These are phyloP conservation scores for Exaiptasia diaphana DNA, from an alignment of 64 coral and sea anemone species.

Conservation along the genomic window DNA sequence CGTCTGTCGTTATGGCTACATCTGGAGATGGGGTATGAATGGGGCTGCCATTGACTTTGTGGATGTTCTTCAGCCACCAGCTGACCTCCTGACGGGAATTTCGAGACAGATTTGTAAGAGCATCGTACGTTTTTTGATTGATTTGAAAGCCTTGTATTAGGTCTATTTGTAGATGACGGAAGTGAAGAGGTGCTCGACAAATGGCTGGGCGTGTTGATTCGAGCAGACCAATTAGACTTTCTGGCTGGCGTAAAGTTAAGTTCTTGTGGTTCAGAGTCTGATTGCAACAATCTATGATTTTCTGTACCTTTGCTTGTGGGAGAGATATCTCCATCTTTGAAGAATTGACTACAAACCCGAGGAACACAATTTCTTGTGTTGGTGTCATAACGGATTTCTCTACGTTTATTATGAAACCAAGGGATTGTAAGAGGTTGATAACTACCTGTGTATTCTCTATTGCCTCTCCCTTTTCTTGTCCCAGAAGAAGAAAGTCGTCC, in stretches of 20 bases:
- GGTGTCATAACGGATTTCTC: constrained; percentile 7
- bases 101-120: not conserved
- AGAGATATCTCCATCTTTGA: not conserved
- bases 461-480: not conserved
- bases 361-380: constrained; percentile 14
- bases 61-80: not conserved
- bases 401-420: constrained; percentile 33
- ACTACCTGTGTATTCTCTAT: not conserved
- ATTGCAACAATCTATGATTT: not conserved
- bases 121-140: not conserved
- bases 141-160: constrained; percentile 9
- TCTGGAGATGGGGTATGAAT: constrained; percentile 15
- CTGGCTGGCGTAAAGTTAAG: not conserved
- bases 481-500: constrained; percentile 4
- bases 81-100: not conserved
- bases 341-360: constrained; percentile 30
- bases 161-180: constrained; percentile 24
- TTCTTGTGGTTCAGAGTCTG: not conserved
- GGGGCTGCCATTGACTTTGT: not conserved
- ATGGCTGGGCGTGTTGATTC: constrained; percentile 21
- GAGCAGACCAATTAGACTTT: constrained; percentile 15
- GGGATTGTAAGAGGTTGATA: not conserved
- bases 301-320: constrained; percentile 8
- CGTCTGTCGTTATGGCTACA: constrained; percentile 3
- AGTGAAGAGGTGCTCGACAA: constrained; percentile 38